These are phyloP conservation scores for Burhinus oedicnemus DNA, from an alignment of 2,113 vertebrate species.

Conservation along the genomic window DNA sequence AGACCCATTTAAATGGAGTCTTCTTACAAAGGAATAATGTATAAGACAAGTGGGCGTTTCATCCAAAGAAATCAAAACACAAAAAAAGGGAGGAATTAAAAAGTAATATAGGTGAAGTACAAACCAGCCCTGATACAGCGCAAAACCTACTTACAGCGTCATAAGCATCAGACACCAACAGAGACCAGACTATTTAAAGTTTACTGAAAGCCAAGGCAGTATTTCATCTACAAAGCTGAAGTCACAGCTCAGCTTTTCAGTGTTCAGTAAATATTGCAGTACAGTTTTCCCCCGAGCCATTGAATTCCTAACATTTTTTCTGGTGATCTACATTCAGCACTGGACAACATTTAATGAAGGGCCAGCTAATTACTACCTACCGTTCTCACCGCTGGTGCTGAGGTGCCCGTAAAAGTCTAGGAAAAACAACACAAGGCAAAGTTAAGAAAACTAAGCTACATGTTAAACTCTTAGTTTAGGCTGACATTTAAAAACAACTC, in stretches of 20 bases:
- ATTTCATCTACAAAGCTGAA: neutral
- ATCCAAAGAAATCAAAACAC: neutral
- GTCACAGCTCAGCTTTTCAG: neutral
- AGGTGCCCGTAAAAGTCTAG: slow-evolving; percentile 54
- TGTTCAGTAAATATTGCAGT: neutral
- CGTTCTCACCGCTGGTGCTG: slow-evolving; percentile 49
- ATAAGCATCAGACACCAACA: neutral
- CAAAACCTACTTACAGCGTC: neutral
- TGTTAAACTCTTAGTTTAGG: neutral
- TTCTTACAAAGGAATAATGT: neutral
- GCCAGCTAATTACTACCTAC: slow-evolving; percentile 63
- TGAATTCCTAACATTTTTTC: slow-evolving; percentile 53
- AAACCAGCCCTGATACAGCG: neutral
- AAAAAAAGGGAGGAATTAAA: neutral
- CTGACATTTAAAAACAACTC: neutral
- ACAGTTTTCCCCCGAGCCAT: neutral
- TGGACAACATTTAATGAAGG: slow-evolving; percentile 39
- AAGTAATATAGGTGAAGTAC: neutral
- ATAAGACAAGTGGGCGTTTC: neutral
- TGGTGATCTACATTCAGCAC: slow-evolving; percentile 25
- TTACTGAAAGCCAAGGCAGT: neutral
- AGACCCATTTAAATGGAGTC: neutral
- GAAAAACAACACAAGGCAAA: slow-evolving; percentile 57
- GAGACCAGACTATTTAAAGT: neutral
- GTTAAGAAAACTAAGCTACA: slow-evolving; percentile 47